Evolutionary conservation across 2,888 invertebrate genomes (phyloP).

Genomic region (Patella ulyssiponensis): DNA sequence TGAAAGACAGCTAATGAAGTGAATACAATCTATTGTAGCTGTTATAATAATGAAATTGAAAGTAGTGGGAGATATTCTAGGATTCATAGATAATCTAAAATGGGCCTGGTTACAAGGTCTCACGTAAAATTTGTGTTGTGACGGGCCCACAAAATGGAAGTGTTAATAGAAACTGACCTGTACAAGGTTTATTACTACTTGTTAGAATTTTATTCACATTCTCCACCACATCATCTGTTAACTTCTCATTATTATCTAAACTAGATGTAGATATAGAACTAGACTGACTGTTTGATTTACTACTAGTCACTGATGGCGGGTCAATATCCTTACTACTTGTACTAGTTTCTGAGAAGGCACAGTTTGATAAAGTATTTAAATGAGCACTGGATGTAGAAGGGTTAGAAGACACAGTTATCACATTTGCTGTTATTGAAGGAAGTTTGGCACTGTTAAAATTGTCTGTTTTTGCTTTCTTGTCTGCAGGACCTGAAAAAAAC

Average conservation of each 20-base stretch:
- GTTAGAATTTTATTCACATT: neutral
- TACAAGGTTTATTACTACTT: neutral
- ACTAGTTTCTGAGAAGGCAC: neutral
- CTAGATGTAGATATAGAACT: neutral
- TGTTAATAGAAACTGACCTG: neutral
- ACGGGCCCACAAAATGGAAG: no score
- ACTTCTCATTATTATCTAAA: neutral
- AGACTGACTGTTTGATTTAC: no score
- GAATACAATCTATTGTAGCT: no score
- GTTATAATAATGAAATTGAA: no score
- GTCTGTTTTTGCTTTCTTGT: constrained; percentile 16
- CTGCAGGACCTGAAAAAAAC: constrained; percentile 9
- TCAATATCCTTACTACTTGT: no score
- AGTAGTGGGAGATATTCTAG: no score
- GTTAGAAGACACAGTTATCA: neutral
- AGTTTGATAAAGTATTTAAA: constrained; percentile 3
- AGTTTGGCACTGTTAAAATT: constrained; percentile 22
- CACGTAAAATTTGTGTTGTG: no score
- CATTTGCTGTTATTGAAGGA: neutral
- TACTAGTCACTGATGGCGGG: no score
- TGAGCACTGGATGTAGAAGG: neutral
- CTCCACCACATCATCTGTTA: neutral
- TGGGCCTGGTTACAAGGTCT: no score
- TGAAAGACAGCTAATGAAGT: no score
- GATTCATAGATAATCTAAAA: no score